Base-by-base conservation (phyloP, 2,113 vertebrate genomes). In the Cnemophilus loriae region DNA sequence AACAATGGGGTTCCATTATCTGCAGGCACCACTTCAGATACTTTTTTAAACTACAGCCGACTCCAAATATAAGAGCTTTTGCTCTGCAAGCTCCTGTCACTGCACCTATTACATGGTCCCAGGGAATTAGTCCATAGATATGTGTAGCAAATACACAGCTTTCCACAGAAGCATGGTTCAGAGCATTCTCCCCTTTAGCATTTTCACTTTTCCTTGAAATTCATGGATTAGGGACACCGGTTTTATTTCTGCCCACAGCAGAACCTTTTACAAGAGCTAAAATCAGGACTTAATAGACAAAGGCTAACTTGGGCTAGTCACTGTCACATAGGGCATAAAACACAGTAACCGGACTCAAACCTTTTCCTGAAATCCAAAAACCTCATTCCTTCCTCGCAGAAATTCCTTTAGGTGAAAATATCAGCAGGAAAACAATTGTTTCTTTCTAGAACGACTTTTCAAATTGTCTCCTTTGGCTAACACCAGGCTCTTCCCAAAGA, bases 251-350 rank as follows among this genome's bases (percentile, higher is more conserved):
- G 13, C 9, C 37, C 55, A 59, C 2, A 56, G 52, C 11, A 87
- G 39, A 61, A 42, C 6, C 14, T 64, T 63, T 52, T 6, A 68
- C 10, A 63, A 78, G 35, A 84, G 10, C 19, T 82, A 41, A 39
- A 59, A 68, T 56, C 44, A 60, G 8, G 28, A 53, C 22, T 30
- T 28, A 44, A 3, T 37, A 55, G 10, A 41, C 30, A 73, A 63
- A 75, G 20, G 4, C 70, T 5, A 30, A 42, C 13, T 8, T 27
- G 14, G 27, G 42, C 26, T 16, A 65, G 35, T 30, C 73, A 50
- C 2, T 50, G 50, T 28, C 44, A 86, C 17, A 14, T 0, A 0
- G 4, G 27, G 41, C 27, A 71, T 28, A 44, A 67, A 82, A 47
- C 21, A 60, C 5, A 71, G 32, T 3, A 32, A 67, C 3, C 3